Conservation (phyloP, 2,888 invertebrate genomes). For the Pheosia gnoma region DNA sequence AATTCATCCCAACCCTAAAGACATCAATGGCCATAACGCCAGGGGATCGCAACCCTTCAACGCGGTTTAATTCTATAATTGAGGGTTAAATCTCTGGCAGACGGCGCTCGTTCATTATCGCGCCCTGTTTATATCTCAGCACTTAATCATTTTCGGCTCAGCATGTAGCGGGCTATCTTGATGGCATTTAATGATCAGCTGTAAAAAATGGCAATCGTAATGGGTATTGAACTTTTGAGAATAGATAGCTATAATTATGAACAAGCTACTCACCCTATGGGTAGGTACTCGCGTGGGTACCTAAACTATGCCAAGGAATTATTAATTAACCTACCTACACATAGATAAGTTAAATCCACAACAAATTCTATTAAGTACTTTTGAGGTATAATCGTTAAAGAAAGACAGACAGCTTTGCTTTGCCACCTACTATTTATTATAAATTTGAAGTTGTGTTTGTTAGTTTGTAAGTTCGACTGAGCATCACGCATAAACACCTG, state of each 20-base stretch:
- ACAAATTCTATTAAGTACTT: too few relatives aligned
- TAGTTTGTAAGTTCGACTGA: too few relatives aligned
- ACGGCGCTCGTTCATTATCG: constrained; percentile 74
- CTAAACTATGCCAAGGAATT: too few relatives aligned
- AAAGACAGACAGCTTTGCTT: too few relatives aligned
- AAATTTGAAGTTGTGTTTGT: too few relatives aligned
- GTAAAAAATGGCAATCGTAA: constrained; percentile 3
- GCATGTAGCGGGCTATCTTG: constrained; percentile 53
- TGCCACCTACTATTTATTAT: too few relatives aligned
- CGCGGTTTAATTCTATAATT: constrained; percentile 80
- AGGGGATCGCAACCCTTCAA: constrained; percentile 75
- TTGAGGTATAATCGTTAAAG: too few relatives aligned
- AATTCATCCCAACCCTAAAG: constrained; percentile 35
- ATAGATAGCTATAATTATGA: background rate
- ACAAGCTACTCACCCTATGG: too few relatives aligned
- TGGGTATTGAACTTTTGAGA: constrained; percentile 4
- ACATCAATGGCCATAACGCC: constrained; percentile 57
- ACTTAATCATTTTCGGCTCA: constrained; percentile 43
- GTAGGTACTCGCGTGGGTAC: too few relatives aligned
- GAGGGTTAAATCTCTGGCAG: constrained; percentile 80
- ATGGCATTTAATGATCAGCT: constrained; percentile 51
- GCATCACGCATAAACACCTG: too few relatives aligned
- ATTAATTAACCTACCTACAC: too few relatives aligned
- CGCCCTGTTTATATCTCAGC: constrained; percentile 60
- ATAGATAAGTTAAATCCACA: too few relatives aligned